Conservation (phyloP, 2,888 invertebrate genomes). For the Ichneumoninae sp. region DNA sequence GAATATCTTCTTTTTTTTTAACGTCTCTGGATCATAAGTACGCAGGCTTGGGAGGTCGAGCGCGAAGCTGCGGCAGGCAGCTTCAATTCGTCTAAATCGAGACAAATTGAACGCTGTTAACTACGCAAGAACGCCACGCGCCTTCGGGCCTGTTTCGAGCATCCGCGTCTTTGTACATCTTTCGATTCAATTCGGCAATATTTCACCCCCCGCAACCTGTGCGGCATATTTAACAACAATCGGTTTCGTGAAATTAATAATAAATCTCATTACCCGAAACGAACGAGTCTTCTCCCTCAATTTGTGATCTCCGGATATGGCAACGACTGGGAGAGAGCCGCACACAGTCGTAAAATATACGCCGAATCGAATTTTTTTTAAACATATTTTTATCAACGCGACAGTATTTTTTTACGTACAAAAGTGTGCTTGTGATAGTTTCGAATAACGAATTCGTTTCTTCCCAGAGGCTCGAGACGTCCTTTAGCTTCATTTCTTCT, state of each 20-base stretch:
- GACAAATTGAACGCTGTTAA: slow-evolving; percentile 22
- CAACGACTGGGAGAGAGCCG: neutral
- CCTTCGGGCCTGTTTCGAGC: neutral
- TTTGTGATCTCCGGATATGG: neutral
- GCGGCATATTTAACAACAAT: neutral
- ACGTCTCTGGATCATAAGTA: slow-evolving; percentile 42
- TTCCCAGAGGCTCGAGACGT: neutral
- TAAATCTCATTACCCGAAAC: neutral
- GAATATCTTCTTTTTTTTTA: slow-evolving; percentile 4
- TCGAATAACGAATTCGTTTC: neutral
- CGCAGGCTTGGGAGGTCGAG: slow-evolving; percentile 35
- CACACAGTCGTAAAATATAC: neutral
- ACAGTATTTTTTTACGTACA: neutral
- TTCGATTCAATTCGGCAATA: neutral
- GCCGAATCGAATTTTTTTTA: slow-evolving; percentile 3
- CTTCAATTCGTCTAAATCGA: slow-evolving; percentile 40
- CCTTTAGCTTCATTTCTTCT: slow-evolving; percentile 9
- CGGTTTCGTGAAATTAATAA: neutral
- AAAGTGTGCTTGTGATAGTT: neutral
- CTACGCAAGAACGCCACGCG: neutral
- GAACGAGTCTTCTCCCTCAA: neutral
- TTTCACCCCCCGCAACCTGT: neutral
- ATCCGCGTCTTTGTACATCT: neutral
- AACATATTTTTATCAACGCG: neutral
- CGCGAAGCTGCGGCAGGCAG: slow-evolving; percentile 17